These are phyloP conservation scores for Mya arenaria DNA, from an alignment of 1,140 invertebrate species.

Conservation along the genomic window DNA sequence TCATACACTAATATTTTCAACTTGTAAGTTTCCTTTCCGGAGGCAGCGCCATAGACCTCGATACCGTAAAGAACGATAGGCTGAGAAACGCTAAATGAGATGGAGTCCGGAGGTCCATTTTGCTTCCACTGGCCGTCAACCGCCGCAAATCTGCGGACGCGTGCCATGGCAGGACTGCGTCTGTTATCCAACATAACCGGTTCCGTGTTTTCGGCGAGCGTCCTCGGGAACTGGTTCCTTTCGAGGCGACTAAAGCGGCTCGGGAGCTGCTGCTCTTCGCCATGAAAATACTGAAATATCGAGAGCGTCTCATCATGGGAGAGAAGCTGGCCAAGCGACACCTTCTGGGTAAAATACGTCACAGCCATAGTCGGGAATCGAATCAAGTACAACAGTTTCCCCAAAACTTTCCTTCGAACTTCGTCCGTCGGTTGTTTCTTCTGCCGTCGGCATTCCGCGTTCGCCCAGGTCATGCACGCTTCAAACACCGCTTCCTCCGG, in stretches of 20 bases:
- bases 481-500: slow-evolving; percentile 54
- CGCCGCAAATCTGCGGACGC: slow-evolving; percentile 1
- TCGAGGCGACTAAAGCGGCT: slow-evolving; percentile 33
- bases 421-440: slow-evolving; percentile 50
- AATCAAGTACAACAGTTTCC: slow-evolving; percentile 53
- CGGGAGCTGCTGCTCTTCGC: slow-evolving; percentile 47
- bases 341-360: slow-evolving; percentile 57
- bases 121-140: slow-evolving; percentile 47
- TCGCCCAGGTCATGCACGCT: slow-evolving; percentile 48
- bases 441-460: slow-evolving; percentile 50
- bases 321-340: slow-evolving; percentile 38
- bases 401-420: slow-evolving; percentile 31
- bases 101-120: slow-evolving; percentile 41
- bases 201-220: slow-evolving; percentile 21
- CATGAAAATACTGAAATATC: slow-evolving; percentile 53
- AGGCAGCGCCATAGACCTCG: slow-evolving; percentile 16
- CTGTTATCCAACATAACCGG: slow-evolving; percentile 17
- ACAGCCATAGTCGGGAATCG: slow-evolving; percentile 58
- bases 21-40: slow-evolving; percentile 28
- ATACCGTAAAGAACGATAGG: slow-evolving; percentile 40
- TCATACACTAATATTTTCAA: slow-evolving; percentile 24
- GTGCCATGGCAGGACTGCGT: neutral
- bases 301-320: slow-evolving; percentile 47
- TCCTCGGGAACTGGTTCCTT: slow-evolving; percentile 10
- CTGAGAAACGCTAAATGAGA: slow-evolving; percentile 39